phyloP scores from a whole-genome alignment of 2,888 invertebrate species.

The Hypena proboscidalis region DNA sequence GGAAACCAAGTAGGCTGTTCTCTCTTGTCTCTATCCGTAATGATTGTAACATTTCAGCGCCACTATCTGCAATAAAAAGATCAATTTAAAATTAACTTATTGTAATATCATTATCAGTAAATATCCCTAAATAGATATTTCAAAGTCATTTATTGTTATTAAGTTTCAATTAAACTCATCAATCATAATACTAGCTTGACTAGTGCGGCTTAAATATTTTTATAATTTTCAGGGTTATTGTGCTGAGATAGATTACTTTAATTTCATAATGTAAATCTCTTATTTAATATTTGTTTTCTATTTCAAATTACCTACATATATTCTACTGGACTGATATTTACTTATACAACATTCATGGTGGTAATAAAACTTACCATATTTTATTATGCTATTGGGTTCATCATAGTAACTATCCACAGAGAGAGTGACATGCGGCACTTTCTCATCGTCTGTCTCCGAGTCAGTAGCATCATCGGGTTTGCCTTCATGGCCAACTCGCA shows the following conservation, averaged over 20 bases:
- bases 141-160: too few species aligned
- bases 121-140: too few species aligned
- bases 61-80: constrained; percentile 66
- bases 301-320: neutral
- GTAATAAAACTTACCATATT: constrained; percentile 71
- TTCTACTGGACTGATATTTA: neutral
- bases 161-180: too few species aligned
- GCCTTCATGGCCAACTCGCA: constrained; percentile 83
- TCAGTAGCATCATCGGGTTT: constrained; percentile 84
- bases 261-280: too few species aligned
- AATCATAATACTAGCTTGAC: too few species aligned
- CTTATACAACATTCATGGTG: neutral
- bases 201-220: too few species aligned
- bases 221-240: too few species aligned
- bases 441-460: constrained; percentile 85
- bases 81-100: neutral
- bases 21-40: constrained; percentile 79
- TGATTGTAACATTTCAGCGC: constrained; percentile 81
- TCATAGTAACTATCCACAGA: constrained; percentile 88
- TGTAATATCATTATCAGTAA: too few species aligned
- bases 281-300: too few species aligned
- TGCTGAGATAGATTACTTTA: too few species aligned
- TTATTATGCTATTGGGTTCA: constrained; percentile 81
- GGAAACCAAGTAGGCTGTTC: constrained; percentile 86
- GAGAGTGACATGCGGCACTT: constrained; percentile 86